Evolutionary conservation across 2,797 vertebrate species (phyloP).

Genomic region (Falco rusticolus): DNA sequence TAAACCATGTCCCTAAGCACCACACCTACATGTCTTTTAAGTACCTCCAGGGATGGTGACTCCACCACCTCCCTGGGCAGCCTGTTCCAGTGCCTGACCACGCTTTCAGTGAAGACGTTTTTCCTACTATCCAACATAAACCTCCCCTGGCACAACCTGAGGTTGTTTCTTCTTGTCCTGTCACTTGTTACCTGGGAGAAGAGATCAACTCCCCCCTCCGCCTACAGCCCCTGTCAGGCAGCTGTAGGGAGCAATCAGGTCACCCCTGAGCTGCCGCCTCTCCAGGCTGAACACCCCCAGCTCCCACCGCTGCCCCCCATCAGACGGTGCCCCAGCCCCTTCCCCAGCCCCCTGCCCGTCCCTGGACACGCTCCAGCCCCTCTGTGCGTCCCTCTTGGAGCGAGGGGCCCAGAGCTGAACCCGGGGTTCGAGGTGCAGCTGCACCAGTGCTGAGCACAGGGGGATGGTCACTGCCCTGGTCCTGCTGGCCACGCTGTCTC

Average conservation of each 20-base stretch:
- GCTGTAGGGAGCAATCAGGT: not conserved
- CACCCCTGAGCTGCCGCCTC: not conserved
- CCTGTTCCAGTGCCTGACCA: not conserved
- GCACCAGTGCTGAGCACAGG: too few species aligned
- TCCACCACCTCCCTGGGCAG: not conserved
- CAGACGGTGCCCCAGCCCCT: too few species aligned
- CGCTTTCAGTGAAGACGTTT: not conserved
- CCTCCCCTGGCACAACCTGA: fast-evolving
- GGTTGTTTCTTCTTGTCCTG: not conserved
- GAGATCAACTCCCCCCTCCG: fast-evolving
- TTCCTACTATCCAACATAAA: not conserved
- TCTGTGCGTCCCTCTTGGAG: too few species aligned
- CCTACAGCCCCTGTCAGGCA: not conserved
- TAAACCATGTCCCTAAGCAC: not conserved
- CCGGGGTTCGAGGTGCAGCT: not conserved
- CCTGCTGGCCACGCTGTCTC: not conserved
- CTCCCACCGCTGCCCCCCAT: too few species aligned
- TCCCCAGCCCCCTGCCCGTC: too few species aligned
- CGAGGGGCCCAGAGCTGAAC: too few species aligned
- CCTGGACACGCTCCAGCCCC: too few species aligned
- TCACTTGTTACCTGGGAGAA: not conserved
- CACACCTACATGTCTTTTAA: too few species aligned
- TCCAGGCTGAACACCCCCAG: not conserved
- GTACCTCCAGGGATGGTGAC: not conserved
- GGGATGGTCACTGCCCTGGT: not conserved